These are phyloP conservation scores for Grammomys surdaster DNA, from an alignment of 2,113 vertebrate genomes.

Conservation along the genomic window DNA sequence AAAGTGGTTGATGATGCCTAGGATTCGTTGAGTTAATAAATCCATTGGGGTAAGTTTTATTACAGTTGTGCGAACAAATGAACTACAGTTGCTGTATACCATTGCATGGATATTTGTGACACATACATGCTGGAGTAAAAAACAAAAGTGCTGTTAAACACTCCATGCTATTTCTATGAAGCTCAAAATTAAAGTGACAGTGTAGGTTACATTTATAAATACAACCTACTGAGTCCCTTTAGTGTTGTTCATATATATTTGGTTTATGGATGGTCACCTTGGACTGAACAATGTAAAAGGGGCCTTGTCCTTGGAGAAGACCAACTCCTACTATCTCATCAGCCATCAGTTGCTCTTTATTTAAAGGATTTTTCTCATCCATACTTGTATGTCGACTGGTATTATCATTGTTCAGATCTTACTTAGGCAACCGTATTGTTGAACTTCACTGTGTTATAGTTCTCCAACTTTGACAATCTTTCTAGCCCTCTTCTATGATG, in stretches of 20 bases:
- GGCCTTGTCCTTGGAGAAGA: background rate
- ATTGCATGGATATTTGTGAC: background rate
- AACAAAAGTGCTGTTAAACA: background rate
- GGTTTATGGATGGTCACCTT: background rate
- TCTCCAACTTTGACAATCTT: background rate
- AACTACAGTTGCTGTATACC: background rate
- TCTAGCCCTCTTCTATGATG: no score
- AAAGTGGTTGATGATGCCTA: background rate
- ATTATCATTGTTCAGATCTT: background rate
- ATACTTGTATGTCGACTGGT: background rate
- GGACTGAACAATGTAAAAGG: background rate
- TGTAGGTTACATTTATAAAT: background rate
- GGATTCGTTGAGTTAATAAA: background rate
- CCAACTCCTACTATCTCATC: background rate
- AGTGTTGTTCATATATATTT: background rate
- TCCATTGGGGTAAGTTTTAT: conserved; percentile 1
- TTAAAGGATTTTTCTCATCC: background rate
- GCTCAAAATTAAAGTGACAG: background rate
- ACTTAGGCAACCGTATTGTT: background rate
- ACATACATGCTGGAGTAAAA: background rate
- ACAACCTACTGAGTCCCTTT: background rate
- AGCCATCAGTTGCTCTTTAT: background rate
- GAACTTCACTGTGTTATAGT: background rate
- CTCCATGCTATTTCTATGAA: background rate
- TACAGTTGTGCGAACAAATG: background rate